Evolutionary conservation across 2,888 invertebrate genomes (phyloP), one percentile per base, ranked within the genome.

Genomic region (Protodeltote pygarga): DNA sequence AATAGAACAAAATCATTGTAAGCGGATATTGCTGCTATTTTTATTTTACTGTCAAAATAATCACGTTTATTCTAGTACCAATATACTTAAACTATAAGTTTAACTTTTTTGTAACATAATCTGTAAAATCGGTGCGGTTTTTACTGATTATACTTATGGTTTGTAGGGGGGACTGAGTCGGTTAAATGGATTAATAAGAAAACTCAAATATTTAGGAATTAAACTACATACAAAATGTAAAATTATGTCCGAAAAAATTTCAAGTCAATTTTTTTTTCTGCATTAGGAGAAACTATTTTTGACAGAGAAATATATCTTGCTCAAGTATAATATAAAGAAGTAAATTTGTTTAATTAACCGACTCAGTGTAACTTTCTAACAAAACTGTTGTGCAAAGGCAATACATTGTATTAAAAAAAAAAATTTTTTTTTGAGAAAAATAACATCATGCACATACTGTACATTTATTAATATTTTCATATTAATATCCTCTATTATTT

Each of bases 1-100:
- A 13, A 54, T 51, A 46, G 55, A 64, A 38, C 60, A 59, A 54
- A 63, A 28, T 41, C 29, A 41, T 41, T 35, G 38, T 47, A 39
- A 42, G 23, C 63, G 33, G 42, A 60, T 33, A 23, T 51, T 60
- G 55, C 46, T 51, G 60, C 40, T 55, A 49, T 31, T 41, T 34
- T 32, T n/a, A n/a, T 38, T 25, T 19, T 47, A 41, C 15, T 31
- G 11, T n/a, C 24, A 40, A 51, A 32, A 16, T 33, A 38, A 53
- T 51, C 35, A 59, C 20, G 3, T 35, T 40, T 31, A 5, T 21
- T 57, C 40, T 47, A 45, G 49, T 50, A 48, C 32, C 24, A 45
- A 25, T 50, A 32, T 19, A 29, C 32, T 40, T 3, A 52, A 47
- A 40, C 19, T 52, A n/a, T 52, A 47, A 45, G 45, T 64, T 42